phyloP scores from a whole-genome alignment of 2,113 vertebrate genomes.

The Limnothrissa miodon region DNA sequence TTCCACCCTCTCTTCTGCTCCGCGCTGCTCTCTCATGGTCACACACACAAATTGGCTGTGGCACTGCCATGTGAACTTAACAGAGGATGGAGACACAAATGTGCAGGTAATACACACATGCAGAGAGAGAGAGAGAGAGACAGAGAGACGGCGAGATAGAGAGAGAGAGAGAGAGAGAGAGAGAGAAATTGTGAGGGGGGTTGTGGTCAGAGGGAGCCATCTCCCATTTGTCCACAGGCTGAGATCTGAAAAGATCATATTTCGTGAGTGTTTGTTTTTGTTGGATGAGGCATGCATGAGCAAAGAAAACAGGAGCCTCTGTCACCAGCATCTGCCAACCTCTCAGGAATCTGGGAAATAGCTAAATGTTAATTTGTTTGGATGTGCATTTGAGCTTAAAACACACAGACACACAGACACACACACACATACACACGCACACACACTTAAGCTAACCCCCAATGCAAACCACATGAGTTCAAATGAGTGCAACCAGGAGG shows the following conservation, averaged over 20 bases:
- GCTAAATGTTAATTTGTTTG: constrained; percentile 53
- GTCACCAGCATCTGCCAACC: constrained; percentile 64
- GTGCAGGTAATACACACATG: constrained; percentile 40
- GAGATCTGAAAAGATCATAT: constrained; percentile 72
- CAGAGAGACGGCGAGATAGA: constrained; percentile 38
- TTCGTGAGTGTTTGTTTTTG: constrained; percentile 74
- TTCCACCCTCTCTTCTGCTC: background rate
- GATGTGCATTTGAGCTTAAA: constrained; percentile 31
- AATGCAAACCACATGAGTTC: background rate
- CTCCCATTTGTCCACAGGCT: constrained; percentile 63
- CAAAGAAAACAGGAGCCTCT: constrained; percentile 72
- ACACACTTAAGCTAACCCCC: constrained; percentile 34
- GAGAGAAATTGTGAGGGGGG: too few species aligned
- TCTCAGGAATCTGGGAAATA: constrained; percentile 55
- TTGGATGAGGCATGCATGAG: constrained; percentile 70
- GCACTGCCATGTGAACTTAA: constrained; percentile 21
- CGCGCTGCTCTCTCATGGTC: background rate
- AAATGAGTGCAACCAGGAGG: background rate
- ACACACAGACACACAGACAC: background rate
- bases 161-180: constrained; percentile 30
- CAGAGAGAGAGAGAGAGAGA: constrained; percentile 36
- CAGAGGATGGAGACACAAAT: constrained; percentile 44
- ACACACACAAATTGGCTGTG: background rate
- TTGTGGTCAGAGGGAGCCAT: constrained; percentile 24
- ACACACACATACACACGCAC: background rate